Evolutionary conservation across 2,888 invertebrate genomes (phyloP).

Genomic region (Fragum whitleyi): DNA sequence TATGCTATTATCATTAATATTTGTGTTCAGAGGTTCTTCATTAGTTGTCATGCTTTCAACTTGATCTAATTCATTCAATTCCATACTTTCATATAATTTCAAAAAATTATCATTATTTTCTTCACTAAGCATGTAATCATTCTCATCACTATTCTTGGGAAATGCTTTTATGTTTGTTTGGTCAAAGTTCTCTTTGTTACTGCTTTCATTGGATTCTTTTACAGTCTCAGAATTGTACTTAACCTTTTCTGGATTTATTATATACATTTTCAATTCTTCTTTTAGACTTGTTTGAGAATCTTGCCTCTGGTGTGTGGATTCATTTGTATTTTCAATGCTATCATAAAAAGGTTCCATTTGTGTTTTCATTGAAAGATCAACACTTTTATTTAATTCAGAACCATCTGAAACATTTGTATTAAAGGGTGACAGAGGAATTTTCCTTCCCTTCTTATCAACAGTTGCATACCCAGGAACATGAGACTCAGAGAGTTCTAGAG

Average conservation of each 20-base stretch:
- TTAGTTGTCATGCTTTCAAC: background rate
- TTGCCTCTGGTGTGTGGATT: background rate
- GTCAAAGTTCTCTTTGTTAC: background rate
- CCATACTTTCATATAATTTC: background rate
- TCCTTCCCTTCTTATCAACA: background rate
- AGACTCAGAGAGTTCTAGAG: background rate
- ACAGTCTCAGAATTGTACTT: background rate
- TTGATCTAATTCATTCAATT: background rate
- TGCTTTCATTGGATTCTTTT: background rate
- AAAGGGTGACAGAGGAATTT: background rate
- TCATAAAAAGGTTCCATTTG: background rate
- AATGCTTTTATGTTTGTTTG: background rate
- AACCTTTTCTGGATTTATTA: slow-evolving; percentile 49
- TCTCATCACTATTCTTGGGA: background rate
- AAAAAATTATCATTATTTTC: background rate
- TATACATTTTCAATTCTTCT: slow-evolving; percentile 65
- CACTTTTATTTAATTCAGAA: background rate
- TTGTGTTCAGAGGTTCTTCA: background rate
- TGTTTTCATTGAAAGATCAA: background rate
- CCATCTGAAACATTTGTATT: background rate
- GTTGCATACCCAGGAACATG: background rate
- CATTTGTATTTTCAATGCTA: background rate
- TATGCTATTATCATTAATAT: background rate
- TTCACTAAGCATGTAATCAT: background rate
- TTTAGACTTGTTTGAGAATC: slow-evolving; percentile 30